Evolutionary conservation across 2,888 invertebrate genomes (phyloP).

Genomic region (Caenorhabditis plicata): DNA sequence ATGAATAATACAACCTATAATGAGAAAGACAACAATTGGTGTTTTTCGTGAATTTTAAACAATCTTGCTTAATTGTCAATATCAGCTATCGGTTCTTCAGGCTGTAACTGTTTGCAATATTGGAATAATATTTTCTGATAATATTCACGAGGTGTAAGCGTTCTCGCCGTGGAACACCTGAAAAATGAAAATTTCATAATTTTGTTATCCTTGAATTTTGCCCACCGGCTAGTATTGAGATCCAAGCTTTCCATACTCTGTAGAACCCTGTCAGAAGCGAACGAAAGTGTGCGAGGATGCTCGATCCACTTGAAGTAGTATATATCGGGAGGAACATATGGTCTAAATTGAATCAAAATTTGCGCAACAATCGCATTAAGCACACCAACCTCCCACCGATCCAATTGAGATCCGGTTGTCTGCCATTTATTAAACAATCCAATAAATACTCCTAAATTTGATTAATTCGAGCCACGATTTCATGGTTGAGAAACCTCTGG

Average conservation of each 20-base stretch:
- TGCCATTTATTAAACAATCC: slow-evolving; percentile 65
- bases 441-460: slow-evolving; percentile 65
- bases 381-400: slow-evolving; percentile 55
- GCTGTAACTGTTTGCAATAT: slow-evolving; percentile 59
- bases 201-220: not conserved
- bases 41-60: no score
- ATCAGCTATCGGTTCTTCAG: slow-evolving; percentile 45
- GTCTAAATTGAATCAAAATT: no score
- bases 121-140: slow-evolving; percentile 64
- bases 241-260: slow-evolving; percentile 65
- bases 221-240: slow-evolving; percentile 55
- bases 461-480: no score
- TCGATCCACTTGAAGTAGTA: slow-evolving; percentile 66
- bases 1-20: no score
- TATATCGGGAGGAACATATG: slow-evolving; percentile 65
- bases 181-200: slow-evolving; percentile 3
- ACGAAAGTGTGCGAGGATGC: slow-evolving; percentile 65
- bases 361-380: no score
- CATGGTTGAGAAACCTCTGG: no score
- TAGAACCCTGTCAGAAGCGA: slow-evolving; percentile 62
- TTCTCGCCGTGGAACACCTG: slow-evolving; percentile 63
- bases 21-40: no score
- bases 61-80: slow-evolving; percentile 41
- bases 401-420: slow-evolving; percentile 63
- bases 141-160: slow-evolving; percentile 64